Conservation (phyloP, 2,888 invertebrate species). For the Automeris io region DNA sequence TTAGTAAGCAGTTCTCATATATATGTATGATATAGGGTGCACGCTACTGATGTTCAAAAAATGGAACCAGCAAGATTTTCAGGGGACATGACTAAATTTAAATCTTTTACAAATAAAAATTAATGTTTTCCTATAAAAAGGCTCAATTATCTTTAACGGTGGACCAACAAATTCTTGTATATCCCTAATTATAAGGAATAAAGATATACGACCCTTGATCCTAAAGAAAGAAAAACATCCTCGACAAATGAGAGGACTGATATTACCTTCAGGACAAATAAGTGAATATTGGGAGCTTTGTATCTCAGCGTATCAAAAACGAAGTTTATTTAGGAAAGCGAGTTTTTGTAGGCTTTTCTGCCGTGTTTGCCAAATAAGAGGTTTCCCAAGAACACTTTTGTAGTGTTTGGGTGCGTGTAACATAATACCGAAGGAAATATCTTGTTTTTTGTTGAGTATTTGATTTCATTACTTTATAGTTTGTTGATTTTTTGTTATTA, state of each 20-base stretch:
- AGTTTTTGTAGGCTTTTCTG: neutral
- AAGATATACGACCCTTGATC: neutral
- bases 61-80: too few relatives aligned
- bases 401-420: neutral
- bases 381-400: neutral
- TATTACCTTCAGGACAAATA: constrained; percentile 4
- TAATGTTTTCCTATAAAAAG: too few relatives aligned
- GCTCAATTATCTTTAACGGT: too few relatives aligned
- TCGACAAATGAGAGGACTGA: neutral
- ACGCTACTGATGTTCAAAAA: too few relatives aligned
- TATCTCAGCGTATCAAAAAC: constrained; percentile 1
- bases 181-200: neutral
- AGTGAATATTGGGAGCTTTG: constrained; percentile 4
- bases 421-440: neutral
- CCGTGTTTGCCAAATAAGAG: neutral
- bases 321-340: constrained; percentile 1
- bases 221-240: neutral
- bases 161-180: too few relatives aligned
- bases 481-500: too few relatives aligned
- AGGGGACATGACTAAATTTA: too few relatives aligned
- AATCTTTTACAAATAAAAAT: too few relatives aligned
- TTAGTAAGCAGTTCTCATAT: too few relatives aligned
- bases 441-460: too few relatives aligned
- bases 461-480: too few relatives aligned
- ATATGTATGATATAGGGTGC: too few relatives aligned